Percentiles rank a stretch among this genome's conserved stretches.
phyloP scores from a whole-genome alignment of 2,113 vertebrate species.

The Antechinus flavipes region DNA sequence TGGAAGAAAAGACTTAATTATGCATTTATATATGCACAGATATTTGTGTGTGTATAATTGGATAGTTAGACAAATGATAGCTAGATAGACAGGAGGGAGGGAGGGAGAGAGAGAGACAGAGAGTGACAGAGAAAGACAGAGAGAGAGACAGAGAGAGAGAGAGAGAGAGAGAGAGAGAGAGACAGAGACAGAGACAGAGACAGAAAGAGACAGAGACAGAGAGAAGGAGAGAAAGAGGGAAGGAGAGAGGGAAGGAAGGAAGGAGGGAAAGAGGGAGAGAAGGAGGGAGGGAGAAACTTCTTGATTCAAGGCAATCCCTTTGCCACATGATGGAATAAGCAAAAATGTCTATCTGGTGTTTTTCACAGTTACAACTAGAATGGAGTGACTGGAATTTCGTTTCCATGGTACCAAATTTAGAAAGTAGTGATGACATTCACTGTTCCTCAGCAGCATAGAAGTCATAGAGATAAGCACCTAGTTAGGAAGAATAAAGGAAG shows the following conservation, averaged over 20 bases:
- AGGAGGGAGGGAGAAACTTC: background rate
- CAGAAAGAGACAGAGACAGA: too few relatives aligned
- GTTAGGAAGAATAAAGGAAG: background rate
- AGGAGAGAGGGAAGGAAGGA: fast-evolving
- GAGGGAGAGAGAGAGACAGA: too few relatives aligned
- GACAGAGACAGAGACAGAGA: too few relatives aligned
- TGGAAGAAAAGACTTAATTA: background rate
- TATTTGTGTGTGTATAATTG: background rate
- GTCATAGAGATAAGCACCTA: background rate
- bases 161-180: too few relatives aligned
- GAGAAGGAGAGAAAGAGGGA: too few relatives aligned
- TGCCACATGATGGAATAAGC: background rate
- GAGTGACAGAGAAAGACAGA: too few relatives aligned
- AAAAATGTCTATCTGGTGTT: background rate
- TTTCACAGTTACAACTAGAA: background rate
- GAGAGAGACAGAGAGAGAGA: fast-evolving
- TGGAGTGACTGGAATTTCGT: background rate
- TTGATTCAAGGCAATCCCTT: background rate
- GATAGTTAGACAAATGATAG: too few relatives aligned
- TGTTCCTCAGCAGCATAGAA: background rate
- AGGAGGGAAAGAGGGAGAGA: too few relatives aligned
- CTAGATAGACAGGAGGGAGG: too few relatives aligned
- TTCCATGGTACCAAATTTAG: background rate
- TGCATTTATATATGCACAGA: background rate
- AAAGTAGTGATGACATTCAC: background rate